These are phyloP conservation scores for Leistus spinibarbis DNA, from an alignment of 2,888 invertebrate genomes.

Conservation along the genomic window DNA sequence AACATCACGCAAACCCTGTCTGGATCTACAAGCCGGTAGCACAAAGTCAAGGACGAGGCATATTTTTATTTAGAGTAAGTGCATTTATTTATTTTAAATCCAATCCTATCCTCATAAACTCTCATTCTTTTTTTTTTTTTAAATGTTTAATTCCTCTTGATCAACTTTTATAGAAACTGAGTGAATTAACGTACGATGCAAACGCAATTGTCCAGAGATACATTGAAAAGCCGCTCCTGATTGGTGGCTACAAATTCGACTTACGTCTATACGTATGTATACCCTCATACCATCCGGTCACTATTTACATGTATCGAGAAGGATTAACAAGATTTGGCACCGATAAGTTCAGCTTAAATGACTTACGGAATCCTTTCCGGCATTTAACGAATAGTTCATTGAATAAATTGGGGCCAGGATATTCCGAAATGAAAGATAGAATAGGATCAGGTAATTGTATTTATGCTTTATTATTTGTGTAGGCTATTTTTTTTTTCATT, in stretches of 20 bases:
- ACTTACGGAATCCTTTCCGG: slow-evolving; percentile 81
- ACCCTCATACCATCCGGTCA: slow-evolving; percentile 83
- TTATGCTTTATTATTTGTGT: too few relatives aligned
- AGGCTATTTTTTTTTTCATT: background rate
- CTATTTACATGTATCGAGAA: slow-evolving; percentile 87
- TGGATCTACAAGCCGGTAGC: slow-evolving; percentile 92
- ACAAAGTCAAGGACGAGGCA: slow-evolving; percentile 83
- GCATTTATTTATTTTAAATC: background rate
- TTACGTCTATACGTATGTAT: slow-evolving; percentile 88
- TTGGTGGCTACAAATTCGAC: slow-evolving; percentile 93
- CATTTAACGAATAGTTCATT: slow-evolving; percentile 92
- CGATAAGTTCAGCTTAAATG: slow-evolving; percentile 82
- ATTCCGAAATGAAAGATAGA: slow-evolving; percentile 80
- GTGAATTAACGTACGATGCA: slow-evolving; percentile 77
- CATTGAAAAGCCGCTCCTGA: slow-evolving; percentile 75
- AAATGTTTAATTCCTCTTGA: slow-evolving; percentile 5
- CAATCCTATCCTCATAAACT: background rate
- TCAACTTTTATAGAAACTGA: slow-evolving; percentile 67
- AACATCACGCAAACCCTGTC: slow-evolving; percentile 58
- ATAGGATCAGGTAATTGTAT: slow-evolving; percentile 72
- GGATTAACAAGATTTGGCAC: slow-evolving; percentile 83
- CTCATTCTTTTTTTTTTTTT: background rate
- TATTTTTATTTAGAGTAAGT: slow-evolving; percentile 78
- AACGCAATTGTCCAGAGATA: slow-evolving; percentile 83
- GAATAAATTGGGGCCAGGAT: slow-evolving; percentile 86